A percentile compares a stretch with the other conserved stretches of the same genome.
Evolutionary conservation across 2,797 vertebrate species (phyloP).

Genomic region (Gouania willdenowi): DNA sequence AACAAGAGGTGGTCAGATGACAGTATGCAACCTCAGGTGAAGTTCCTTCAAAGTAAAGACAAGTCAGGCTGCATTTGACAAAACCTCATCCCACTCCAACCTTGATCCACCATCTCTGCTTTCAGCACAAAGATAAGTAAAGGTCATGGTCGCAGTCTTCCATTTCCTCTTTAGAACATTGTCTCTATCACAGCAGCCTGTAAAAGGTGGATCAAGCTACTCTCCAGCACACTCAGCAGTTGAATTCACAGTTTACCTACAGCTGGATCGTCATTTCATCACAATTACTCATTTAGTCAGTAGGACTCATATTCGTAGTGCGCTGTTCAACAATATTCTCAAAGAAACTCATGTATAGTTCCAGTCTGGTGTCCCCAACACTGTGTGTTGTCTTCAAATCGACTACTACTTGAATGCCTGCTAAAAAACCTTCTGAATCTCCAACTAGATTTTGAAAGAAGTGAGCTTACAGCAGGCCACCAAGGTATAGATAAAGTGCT

Average conservation of each 20-base stretch:
- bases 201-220: background rate
- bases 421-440: too few relatives aligned
- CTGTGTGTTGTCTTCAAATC: too few relatives aligned
- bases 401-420: too few relatives aligned
- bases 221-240: constrained; percentile 51
- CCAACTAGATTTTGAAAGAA: constrained; percentile 66
- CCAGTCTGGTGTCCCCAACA: too few relatives aligned
- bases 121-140: constrained; percentile 60
- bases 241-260: constrained; percentile 76
- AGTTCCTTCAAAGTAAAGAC: too few relatives aligned
- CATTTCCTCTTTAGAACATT: constrained; percentile 7
- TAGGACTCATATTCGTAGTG: too few relatives aligned
- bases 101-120: constrained; percentile 53
- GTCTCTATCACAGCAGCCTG: constrained; percentile 35
- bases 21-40: constrained; percentile 45
- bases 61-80: too few relatives aligned
- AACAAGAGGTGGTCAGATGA: too few relatives aligned
- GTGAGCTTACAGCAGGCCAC: constrained; percentile 81
- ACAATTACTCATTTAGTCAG: too few relatives aligned
- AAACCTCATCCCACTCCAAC: background rate
- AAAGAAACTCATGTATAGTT: too few relatives aligned
- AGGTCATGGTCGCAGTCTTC: constrained; percentile 49
- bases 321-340: too few relatives aligned
- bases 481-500: constrained; percentile 86
- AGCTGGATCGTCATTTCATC: too few relatives aligned